Conservation (phyloP, 2,888 invertebrate genomes). For the Papilio demoleus region DNA sequence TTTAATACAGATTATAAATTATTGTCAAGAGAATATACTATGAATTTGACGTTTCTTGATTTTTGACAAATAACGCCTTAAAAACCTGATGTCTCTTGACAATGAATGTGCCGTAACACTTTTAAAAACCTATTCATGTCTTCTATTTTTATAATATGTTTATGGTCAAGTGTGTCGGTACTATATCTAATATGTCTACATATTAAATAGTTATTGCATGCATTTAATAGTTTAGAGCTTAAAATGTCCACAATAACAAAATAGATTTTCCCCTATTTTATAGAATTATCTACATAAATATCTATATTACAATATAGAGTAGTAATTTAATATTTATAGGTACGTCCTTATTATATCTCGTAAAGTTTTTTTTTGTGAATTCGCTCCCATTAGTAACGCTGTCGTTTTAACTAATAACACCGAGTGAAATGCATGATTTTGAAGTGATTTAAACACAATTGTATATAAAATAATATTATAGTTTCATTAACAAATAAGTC, state of each 20-base stretch:
- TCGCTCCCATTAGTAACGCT: slow-evolving; percentile 18
- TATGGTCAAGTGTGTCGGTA: too few species aligned
- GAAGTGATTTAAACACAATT: slow-evolving; percentile 29
- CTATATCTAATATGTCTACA: too few species aligned
- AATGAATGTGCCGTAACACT: too few species aligned
- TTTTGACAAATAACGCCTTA: too few species aligned
- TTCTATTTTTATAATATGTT: too few species aligned
- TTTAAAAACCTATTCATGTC: too few species aligned
- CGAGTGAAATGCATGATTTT: slow-evolving; percentile 46
- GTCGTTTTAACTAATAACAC: slow-evolving; percentile 36
- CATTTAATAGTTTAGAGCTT: slow-evolving; percentile 59
- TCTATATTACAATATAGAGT: too few species aligned
- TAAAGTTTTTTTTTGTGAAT: slow-evolving; percentile 8
- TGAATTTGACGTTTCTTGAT: slow-evolving; percentile 42
- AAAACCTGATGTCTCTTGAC: slow-evolving; percentile 54
- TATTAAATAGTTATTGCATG: slow-evolving; percentile 57
- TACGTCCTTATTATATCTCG: neutral
- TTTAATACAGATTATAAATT: slow-evolving; percentile 46
- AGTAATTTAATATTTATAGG: neutral
- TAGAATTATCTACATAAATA: too few species aligned
- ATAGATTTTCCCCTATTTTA: too few species aligned
- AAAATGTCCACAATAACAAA: slow-evolving; percentile 25
- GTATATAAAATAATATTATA: neutral
- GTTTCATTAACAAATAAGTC: neutral
- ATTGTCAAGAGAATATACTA: slow-evolving; percentile 58